Evolutionary conservation across 1,140 invertebrate species (phyloP), one percentile per base, ranked within the genome.

Genomic region (Musca domestica): DNA sequence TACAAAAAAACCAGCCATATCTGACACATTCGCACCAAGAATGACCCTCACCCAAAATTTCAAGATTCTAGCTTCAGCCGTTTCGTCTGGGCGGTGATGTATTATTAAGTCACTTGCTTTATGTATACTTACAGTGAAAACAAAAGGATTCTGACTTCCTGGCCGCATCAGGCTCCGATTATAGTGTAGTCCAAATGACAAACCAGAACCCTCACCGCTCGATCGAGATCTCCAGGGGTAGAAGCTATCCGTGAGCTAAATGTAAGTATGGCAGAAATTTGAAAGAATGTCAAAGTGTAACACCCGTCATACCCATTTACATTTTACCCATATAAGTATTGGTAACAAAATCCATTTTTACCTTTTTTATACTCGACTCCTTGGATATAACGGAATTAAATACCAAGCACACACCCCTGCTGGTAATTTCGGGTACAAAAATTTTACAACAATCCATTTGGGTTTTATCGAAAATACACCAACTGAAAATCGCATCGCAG

Each of bases 311-410:
- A n/a, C n/a, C n/a, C n/a, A n/a, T n/a, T n/a, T n/a, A n/a, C n/a
- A n/a, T n/a, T n/a, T n/a, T n/a, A n/a, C n/a, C n/a, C n/a, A n/a
- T n/a, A n/a, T n/a, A n/a, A n/a, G n/a, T n/a, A n/a, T n/a, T n/a
- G n/a, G n/a, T n/a, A n/a, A n/a, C n/a, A n/a, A n/a, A n/a, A n/a
- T n/a, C n/a, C n/a, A n/a, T n/a, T n/a, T n/a, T n/a, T 58, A 67
- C 66, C 66, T 19, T 12, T 41, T 74, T 78, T 47, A 78, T 76
- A 48, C 69, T 71, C 2, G 76, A 78, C 2, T 73, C 61, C 3
- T 73, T 71, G 14, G 76, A 75, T 1, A 78, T 74, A 5, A 78
- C 12, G 4, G 76, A 78, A 23, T 78, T 78, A 19, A 78, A 78
- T 4, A 78, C 76, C 67, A 75, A 49, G 27, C 76, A 78, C 17